Base-by-base conservation (phyloP, 2,113 vertebrate species). In the Astur gentilis region DNA sequence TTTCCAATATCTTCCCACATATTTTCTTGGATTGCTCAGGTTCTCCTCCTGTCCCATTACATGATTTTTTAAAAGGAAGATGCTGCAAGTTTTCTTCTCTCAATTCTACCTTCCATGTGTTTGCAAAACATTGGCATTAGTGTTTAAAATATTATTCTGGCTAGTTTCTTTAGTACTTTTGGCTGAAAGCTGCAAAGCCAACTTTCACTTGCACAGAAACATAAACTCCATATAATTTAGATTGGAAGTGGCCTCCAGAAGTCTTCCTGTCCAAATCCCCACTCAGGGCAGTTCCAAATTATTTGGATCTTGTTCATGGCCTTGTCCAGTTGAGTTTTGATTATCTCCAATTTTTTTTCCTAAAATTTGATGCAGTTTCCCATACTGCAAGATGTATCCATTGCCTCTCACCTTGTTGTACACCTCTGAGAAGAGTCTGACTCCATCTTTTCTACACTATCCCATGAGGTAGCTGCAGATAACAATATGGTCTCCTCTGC, bases 161-260 rank as follows among this genome's bases (percentile, higher is more conserved):
- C 1, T 66, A 71, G 22, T 58, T 90, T 71, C 27, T 49, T 71
- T 64, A 67, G 71, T 49, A n/a, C 3, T 54, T 71, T 18, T 20
- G 7, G 4, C 26, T 76, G 32, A 71, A 90, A 88, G 13, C 6
- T 76, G 8, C 16, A 88, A 88, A 77, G 15, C 16, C 42, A 31
- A 10, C n/a, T 82, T 90, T 82, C 21, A 75, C 19, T 75, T 75
- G 7, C 47, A 83, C 19, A 82, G 45, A 92, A 96, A n/a, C 4
- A 11, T 21, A 0, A 0, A 17, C 13, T 34, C 22, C 36, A 49
- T 1, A 3, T 40, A 38, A 71, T 79, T 67, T 79, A 87, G 13
- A 55, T 23, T 29, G 34, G n/a, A 90, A 75, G 4, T 11, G 16
- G 3, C 8, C 19, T 78, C 8, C 13, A 6, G 31, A 90, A 47